A percentile compares a stretch with the other conserved stretches of the same genome.
Conservation (phyloP, 2,113 vertebrate species). For the Alligator mississippiensis region DNA sequence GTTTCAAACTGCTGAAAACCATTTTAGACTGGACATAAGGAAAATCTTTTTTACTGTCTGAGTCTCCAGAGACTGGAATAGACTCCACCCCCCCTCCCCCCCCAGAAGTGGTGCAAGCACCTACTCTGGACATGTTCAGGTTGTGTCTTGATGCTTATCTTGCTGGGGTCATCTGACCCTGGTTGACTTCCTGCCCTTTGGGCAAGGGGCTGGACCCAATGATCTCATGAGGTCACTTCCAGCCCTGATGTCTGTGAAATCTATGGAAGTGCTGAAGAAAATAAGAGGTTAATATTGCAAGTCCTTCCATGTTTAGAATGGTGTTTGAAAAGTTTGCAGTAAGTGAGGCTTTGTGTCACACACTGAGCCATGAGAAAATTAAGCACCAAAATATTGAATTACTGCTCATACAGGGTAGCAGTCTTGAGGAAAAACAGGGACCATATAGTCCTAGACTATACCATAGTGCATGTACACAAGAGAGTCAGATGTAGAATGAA, state of each 20-base stretch:
- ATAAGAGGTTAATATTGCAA: neutral
- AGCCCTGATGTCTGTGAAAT: neutral
- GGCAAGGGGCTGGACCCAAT: too few species aligned
- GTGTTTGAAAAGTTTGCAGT: neutral
- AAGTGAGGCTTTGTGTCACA: neutral
- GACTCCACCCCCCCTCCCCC: too few species aligned
- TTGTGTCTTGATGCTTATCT: too few species aligned
- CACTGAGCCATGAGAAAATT: neutral
- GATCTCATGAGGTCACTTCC: too few species aligned
- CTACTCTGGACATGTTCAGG: too few species aligned
- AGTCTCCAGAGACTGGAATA: too few species aligned
- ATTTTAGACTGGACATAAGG: too few species aligned
- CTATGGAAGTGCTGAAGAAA: neutral
- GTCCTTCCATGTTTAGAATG: neutral
- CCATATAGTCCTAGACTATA: neutral
- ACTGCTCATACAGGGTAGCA: neutral
- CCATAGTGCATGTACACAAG: neutral
- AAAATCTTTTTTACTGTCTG: too few species aligned
- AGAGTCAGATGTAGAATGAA: neutral
- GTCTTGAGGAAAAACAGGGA: neutral
- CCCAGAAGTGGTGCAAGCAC: too few species aligned
- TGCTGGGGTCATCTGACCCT: too few species aligned
- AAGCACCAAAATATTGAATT: neutral
- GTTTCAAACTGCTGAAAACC: too few species aligned
- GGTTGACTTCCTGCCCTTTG: too few species aligned